Conservation (phyloP, 2,113 vertebrate genomes). For the Emydocephalus ijimae region DNA sequence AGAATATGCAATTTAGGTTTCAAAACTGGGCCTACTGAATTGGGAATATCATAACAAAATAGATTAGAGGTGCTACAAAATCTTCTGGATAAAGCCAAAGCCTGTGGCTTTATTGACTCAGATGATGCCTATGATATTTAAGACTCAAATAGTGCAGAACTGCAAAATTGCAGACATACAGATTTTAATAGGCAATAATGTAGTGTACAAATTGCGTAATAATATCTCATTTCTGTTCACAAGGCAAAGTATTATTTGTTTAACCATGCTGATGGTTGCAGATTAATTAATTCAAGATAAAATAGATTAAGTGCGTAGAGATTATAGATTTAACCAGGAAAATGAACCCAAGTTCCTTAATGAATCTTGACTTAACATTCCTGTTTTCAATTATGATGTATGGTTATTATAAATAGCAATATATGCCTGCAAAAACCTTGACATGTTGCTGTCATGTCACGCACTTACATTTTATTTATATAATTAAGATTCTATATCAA, state of each 20-base stretch:
- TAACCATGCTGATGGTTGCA: neutral
- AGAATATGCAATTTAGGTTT: slow-evolving; percentile 2
- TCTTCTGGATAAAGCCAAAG: neutral
- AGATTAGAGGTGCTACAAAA: neutral
- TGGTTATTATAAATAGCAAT: neutral
- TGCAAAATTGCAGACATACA: neutral
- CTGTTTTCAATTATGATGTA: neutral
- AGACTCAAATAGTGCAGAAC: neutral
- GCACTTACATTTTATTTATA: neutral
- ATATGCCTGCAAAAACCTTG: neutral
- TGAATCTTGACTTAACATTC: neutral
- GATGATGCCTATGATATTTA: neutral
- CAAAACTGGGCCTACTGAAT: slow-evolving; percentile 12
- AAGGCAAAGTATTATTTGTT: neutral
- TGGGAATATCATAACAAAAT: slow-evolving; percentile 26
- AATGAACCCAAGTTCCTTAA: neutral
- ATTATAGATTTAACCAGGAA: neutral
- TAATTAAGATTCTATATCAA: neutral
- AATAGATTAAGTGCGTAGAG: neutral
- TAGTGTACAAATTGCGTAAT: neutral
- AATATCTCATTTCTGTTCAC: neutral
- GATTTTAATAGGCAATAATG: neutral
- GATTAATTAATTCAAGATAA: neutral
- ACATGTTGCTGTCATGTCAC: neutral
- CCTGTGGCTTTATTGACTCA: neutral